Evolutionary conservation across 1,140 invertebrate genomes (phyloP).

Genomic region (Uloborus diversus): DNA sequence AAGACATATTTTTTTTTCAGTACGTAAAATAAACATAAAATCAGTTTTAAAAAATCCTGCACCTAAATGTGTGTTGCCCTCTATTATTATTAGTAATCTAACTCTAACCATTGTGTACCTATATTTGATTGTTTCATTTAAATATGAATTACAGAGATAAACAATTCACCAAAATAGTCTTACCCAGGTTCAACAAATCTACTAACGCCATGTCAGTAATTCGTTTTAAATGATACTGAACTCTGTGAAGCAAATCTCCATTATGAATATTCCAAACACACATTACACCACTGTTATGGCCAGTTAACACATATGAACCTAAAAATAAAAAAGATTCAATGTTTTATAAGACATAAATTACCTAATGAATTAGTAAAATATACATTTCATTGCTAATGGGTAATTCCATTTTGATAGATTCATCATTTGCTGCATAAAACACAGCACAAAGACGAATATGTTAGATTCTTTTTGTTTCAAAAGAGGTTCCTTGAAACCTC

Average conservation of each 20-base stretch:
- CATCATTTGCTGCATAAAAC: no score
- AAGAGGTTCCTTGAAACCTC: no score
- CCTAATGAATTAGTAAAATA: background rate
- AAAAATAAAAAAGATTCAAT: background rate
- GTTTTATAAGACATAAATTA: background rate
- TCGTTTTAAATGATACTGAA: constrained; percentile 10
- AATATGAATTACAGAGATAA: background rate
- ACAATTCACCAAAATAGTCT: background rate
- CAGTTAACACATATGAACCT: constrained; percentile 35
- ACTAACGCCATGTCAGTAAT: constrained; percentile 28
- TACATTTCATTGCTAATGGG: background rate
- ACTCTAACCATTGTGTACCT: background rate
- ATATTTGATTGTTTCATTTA: background rate
- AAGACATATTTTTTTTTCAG: no score
- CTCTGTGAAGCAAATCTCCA: background rate
- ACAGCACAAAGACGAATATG: no score
- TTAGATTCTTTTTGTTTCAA: no score
- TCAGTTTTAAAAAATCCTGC: no score
- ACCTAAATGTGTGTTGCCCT: background rate
- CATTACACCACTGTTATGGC: constrained; percentile 22
- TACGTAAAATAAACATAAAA: no score
- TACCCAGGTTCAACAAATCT: constrained; percentile 34
- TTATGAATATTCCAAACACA: constrained; percentile 17
- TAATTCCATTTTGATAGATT: no score
- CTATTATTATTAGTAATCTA: background rate